A percentile compares a stretch with the other conserved stretches of the same genome.
These are phyloP conservation scores for Agapornis canus DNA, from an alignment of 2,797 vertebrate species.

Conservation along the genomic window DNA sequence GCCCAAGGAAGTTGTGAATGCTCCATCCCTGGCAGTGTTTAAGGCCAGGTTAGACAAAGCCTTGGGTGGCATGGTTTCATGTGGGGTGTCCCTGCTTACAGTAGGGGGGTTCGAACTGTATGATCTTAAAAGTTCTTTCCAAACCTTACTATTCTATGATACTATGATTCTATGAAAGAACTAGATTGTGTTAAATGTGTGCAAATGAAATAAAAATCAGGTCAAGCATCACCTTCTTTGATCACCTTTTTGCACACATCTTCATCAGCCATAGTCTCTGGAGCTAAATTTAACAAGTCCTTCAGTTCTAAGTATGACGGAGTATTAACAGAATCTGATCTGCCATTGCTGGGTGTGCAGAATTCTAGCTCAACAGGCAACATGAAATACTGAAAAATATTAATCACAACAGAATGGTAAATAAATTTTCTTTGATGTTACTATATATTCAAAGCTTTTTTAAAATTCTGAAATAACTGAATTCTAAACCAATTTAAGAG, in stretches of 20 bases:
- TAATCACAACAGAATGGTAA: neutral
- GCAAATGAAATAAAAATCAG: neutral
- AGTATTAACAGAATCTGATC: neutral
- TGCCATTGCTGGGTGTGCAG: neutral
- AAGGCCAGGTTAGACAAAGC: too few relatives aligned
- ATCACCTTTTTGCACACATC: slow-evolving; percentile 67
- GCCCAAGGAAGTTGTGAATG: too few relatives aligned
- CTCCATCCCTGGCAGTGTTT: too few relatives aligned
- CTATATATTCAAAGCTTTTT: neutral
- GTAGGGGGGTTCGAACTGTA: too few relatives aligned
- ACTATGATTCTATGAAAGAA: neutral
- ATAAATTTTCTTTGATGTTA: neutral
- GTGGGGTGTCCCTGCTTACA: too few relatives aligned
- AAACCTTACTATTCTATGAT: too few relatives aligned
- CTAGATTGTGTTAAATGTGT: neutral
- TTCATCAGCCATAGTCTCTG: slow-evolving; percentile 71
- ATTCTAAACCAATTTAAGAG: neutral
- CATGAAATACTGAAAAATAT: slow-evolving; percentile 77
- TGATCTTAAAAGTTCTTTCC: too few relatives aligned
- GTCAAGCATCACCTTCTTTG: slow-evolving; percentile 71
- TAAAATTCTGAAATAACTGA: neutral
- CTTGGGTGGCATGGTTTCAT: too few relatives aligned
- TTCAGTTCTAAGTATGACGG: slow-evolving; percentile 57
- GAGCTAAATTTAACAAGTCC: slow-evolving; percentile 61
- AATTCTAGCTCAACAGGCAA: slow-evolving; percentile 74